Percentiles rank a stretch among this genome's conserved stretches.
phyloP scores from a whole-genome alignment of 2,797 vertebrate species.

The Moxostoma hubbsi region DNA sequence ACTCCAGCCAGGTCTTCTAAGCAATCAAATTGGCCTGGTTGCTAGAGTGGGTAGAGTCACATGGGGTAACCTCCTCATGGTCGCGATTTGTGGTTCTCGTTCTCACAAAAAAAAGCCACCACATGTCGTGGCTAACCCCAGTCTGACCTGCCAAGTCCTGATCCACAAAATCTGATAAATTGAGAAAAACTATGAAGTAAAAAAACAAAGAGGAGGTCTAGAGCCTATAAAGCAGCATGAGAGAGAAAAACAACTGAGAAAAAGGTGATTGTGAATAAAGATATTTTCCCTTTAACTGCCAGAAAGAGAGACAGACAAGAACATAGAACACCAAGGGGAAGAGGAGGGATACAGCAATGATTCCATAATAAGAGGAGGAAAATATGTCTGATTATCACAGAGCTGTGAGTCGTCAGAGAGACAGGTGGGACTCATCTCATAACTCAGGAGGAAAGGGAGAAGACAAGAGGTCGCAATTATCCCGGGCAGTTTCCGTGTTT shows the following conservation, averaged over 20 bases:
- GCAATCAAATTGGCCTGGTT: too few relatives aligned
- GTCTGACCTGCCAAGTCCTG: conserved; percentile 7
- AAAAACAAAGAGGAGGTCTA: neutral
- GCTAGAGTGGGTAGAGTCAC: too few relatives aligned
- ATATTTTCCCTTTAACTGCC: neutral
- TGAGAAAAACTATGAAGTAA: neutral
- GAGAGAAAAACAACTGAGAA: neutral
- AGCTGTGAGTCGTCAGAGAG: conserved; percentile 85
- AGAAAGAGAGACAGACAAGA: conserved; percentile 6
- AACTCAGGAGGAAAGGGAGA: conserved; percentile 89
- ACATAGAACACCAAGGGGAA: conserved; percentile 31
- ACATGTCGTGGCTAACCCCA: neutral
- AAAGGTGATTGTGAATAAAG: neutral
- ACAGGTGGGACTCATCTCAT: conserved; percentile 91
- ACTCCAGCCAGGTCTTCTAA: too few relatives aligned
- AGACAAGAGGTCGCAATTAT: conserved; percentile 99
- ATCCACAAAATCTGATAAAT: neutral
- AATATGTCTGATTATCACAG: conserved; percentile 93
- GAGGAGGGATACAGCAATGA: conserved; percentile 69
- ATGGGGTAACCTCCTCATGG: too few relatives aligned
- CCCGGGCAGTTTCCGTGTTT: conserved; percentile 82
- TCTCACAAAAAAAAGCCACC: conserved; percentile 17
- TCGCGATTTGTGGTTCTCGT: too few relatives aligned
- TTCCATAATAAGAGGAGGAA: conserved; percentile 88
- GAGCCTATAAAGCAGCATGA: too few relatives aligned